Evolutionary conservation across 2,888 invertebrate species (phyloP).

Genomic region (Caenorhabditis uteleia): DNA sequence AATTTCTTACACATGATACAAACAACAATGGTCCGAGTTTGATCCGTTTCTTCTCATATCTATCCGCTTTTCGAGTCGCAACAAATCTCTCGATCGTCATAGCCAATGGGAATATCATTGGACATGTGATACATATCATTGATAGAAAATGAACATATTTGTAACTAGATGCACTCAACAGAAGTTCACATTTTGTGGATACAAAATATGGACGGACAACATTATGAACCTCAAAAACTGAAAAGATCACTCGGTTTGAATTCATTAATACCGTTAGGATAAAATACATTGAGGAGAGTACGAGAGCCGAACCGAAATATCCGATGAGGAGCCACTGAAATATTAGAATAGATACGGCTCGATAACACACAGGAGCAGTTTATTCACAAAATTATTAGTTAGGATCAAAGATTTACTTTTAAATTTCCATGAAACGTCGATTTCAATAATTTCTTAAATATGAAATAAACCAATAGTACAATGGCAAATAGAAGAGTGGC

Average conservation of each 20-base stretch:
- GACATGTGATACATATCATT: neutral
- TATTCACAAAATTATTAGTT: no score
- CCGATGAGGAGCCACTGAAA: no score
- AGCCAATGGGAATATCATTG: neutral
- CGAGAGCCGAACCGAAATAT: no score
- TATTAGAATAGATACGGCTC: no score
- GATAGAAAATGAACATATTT: neutral
- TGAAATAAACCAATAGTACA: neutral
- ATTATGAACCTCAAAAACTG: no score
- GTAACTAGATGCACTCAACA: neutral
- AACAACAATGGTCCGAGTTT: neutral
- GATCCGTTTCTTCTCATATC: neutral
- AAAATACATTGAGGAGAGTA: no score
- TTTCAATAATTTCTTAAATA: neutral
- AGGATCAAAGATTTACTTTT: neutral
- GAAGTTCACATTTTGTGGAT: neutral
- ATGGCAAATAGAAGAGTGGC: neutral
- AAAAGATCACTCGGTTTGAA: no score
- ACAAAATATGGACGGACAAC: neutral
- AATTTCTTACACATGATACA: neutral
- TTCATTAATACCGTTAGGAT: no score
- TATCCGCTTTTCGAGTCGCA: neutral
- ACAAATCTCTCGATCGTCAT: neutral
- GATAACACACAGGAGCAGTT: no score
- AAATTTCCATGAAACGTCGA: neutral